phyloP scores from a whole-genome alignment of 2,113 vertebrate genomes.

The Hippocampus zosterae region DNA sequence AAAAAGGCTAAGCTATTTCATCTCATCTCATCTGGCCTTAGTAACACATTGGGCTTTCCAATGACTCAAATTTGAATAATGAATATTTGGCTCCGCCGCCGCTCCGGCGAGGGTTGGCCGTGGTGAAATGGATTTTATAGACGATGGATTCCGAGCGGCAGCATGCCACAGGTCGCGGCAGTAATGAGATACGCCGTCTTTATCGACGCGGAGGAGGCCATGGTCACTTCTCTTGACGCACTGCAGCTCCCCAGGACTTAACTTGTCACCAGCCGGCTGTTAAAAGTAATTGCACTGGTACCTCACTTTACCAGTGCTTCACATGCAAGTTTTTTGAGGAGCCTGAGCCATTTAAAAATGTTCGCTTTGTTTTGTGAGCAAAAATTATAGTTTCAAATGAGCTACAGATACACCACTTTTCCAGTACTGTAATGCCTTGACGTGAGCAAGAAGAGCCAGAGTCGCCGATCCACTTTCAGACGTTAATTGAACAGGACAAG shows the following conservation, averaged over 20 bases:
- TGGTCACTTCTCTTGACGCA: constrained; percentile 60
- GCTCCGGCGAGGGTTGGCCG: constrained; percentile 30
- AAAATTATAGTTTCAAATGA: no score
- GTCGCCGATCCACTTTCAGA: no score
- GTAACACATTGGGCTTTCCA: constrained; percentile 71
- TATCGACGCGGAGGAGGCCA: constrained; percentile 57
- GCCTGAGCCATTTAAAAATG: no score
- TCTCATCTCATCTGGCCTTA: constrained; percentile 71
- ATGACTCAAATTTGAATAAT: constrained; percentile 74
- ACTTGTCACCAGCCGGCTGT: constrained; percentile 29
- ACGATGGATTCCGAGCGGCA: constrained; percentile 53
- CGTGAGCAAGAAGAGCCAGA: no score
- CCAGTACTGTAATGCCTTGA: no score
- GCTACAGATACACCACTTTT: no score
- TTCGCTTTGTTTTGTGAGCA: no score
- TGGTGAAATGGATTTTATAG: constrained; percentile 66
- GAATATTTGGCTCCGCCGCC: constrained; percentile 60
- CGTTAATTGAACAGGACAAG: no score
- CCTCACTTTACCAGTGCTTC: neutral
- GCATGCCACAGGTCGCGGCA: constrained; percentile 51
- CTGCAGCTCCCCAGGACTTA: constrained; percentile 46
- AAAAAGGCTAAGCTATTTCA: constrained; percentile 71
- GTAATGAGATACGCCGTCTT: constrained; percentile 66
- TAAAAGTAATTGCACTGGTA: constrained; percentile 58
- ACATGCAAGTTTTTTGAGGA: no score